Evolutionary conservation across 2,113 vertebrate genomes (phyloP), one percentile per base, ranked within the genome.

Genomic region (Todiramphus saurophagus): DNA sequence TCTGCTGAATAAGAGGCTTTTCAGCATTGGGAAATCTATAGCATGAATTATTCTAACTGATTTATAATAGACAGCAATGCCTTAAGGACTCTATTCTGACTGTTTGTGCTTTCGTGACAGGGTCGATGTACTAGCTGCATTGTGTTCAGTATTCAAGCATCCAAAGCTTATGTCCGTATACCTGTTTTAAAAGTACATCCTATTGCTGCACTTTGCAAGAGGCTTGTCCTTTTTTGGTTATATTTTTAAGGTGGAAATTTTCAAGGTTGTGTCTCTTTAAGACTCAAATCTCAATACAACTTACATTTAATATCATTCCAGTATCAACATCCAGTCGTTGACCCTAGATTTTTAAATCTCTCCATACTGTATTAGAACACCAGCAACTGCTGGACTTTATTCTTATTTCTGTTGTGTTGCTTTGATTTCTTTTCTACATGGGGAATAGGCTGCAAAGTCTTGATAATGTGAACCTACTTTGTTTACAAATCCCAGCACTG

Each of bases 21-120:
- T 91, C 82, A 88, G 87, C 89, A 86, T 50, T 75, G 86, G 89
- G 89, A 97, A 96, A 97, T 95, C 95, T 96, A 97, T 96, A 89
- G 44, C 87, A 97, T 97, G 96, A 97, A 96, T 93, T 96, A 97
- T 96, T 97, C 93, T 89, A 93, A 95, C 96, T 96, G 97, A 97
- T 97, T 96, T 96, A 96, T 85, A 96, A 95, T 64, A 96, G 82
- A 72, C 44, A 83, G 72, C 53, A 74, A 73, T 89, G 89, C 74
- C 93, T 88, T 94, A 51, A 79, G 82, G 89, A 93, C 60, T 48
- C 78, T 85, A 77, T 73, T 64, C 89, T 88, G 76, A 96, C 90
- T 96, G 62, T 89, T 85, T 46, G 78, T 87, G 66, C 43, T 87
- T 94, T 82, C 62, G 53, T 46, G 93, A 66, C 33, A 77, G 62